These are phyloP conservation scores for Takifugu flavidus DNA, from an alignment of 2,113 vertebrate species.

Conservation along the genomic window DNA sequence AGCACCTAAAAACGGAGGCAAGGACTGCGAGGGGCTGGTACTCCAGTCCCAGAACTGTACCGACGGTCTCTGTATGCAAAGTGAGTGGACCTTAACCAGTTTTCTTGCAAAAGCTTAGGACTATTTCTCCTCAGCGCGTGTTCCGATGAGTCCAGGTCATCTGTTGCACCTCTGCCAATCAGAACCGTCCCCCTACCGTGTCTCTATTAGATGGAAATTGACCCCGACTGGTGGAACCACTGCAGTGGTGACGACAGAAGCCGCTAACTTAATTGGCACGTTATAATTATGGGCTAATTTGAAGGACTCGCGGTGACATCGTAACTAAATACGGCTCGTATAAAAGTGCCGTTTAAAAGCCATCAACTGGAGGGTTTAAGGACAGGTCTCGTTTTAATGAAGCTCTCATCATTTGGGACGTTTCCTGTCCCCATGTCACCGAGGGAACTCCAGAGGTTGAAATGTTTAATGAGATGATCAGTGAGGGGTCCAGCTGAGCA, in stretches of 20 bases:
- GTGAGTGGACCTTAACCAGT: slow-evolving; percentile 73
- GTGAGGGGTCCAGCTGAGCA: no score
- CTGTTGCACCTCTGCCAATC: background rate
- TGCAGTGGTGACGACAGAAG: background rate
- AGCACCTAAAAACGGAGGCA: slow-evolving; percentile 88
- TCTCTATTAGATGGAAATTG: slow-evolving; percentile 7
- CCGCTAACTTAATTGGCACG: background rate
- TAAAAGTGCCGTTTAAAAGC: no score
- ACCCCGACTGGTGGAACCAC: background rate
- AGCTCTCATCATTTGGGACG: no score
- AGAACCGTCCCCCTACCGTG: background rate
- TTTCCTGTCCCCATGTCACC: no score
- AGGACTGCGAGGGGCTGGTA: slow-evolving; percentile 88
- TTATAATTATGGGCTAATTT: background rate
- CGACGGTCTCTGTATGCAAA: slow-evolving; percentile 93
- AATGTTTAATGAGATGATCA: no score
- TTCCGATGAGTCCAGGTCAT: background rate
- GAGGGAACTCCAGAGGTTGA: no score
- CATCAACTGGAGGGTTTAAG: no score
- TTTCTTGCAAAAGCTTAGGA: background rate
- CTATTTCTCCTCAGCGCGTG: background rate
- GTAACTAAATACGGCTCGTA: no score
- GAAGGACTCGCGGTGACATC: background rate
- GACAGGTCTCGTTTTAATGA: no score
- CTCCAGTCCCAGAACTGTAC: slow-evolving; percentile 96